phyloP scores from a whole-genome alignment of 2,113 vertebrate genomes.

The Marmota flaviventris region DNA sequence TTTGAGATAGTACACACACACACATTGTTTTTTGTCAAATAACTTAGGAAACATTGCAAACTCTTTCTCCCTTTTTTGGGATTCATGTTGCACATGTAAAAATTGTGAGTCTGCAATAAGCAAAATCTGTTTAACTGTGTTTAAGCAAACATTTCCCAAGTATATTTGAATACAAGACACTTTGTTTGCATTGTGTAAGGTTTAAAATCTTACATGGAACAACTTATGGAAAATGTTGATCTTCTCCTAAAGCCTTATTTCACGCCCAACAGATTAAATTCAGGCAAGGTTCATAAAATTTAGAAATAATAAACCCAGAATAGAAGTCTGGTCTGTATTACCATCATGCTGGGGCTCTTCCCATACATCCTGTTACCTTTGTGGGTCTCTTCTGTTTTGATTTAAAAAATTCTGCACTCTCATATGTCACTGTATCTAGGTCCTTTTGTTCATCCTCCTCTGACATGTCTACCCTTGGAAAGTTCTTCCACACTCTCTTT shows the following conservation, averaged over 20 bases:
- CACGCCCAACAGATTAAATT: neutral
- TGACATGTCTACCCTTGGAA: neutral
- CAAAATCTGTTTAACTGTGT: conserved; percentile 6
- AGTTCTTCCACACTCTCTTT: neutral
- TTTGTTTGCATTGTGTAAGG: conserved; percentile 23
- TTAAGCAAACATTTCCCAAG: conserved; percentile 54
- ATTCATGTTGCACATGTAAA: conserved; percentile 33
- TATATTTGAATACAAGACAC: conserved; percentile 14
- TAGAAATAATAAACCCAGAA: neutral
- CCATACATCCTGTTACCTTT: rapidly evolving
- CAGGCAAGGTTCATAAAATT: neutral
- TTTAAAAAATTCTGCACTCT: neutral
- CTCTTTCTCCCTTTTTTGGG: neutral
- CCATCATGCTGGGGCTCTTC: rapidly evolving
- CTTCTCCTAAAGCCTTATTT: neutral
- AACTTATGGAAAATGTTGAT: neutral
- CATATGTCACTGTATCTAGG: neutral
- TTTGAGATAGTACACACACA: neutral
- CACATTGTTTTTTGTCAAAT: neutral
- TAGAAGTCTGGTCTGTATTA: neutral
- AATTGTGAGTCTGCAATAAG: conserved; percentile 39
- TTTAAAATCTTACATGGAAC: conserved; percentile 38
- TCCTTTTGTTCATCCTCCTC: neutral
- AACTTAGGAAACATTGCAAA: neutral
- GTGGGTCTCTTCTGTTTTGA: neutral